These are phyloP conservation scores for Solen grandis DNA, from an alignment of 1,140 invertebrate species.

Conservation along the genomic window DNA sequence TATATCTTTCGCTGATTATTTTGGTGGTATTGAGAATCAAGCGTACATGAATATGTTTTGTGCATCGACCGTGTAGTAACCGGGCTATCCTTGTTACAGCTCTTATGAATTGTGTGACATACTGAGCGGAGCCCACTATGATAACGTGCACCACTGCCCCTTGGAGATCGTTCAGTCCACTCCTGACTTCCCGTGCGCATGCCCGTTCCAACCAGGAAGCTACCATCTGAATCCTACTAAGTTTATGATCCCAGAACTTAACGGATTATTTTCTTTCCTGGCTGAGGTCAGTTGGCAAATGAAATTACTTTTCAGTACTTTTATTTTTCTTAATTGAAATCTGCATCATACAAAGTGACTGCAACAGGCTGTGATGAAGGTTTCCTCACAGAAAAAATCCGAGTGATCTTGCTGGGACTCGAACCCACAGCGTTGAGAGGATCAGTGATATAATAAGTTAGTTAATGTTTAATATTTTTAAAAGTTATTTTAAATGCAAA, in stretches of 20 bases:
- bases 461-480: not conserved
- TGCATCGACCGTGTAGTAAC: too few species aligned
- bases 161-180: not conserved
- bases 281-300: conserved; percentile 1
- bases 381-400: not conserved
- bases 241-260: conserved; percentile 23
- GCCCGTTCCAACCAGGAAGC: conserved; percentile 26
- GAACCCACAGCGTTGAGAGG: not conserved
- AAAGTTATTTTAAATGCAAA: too few species aligned
- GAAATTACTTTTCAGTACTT: not conserved
- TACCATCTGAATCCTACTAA: conserved; percentile 46
- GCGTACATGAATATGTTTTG: too few species aligned
- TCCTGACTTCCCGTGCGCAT: conserved; percentile 43
- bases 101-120: conserved; percentile 29
- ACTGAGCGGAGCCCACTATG: conserved; percentile 12
- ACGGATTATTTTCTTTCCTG: conserved; percentile 15
- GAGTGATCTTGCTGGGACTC: not conserved
- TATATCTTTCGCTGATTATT: too few species aligned
- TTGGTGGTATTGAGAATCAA: too few species aligned
- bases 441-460: not conserved
- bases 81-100: conserved; percentile 20
- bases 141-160: conserved; percentile 44
- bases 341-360: not conserved
- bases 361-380: not conserved
- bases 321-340: not conserved